Evolutionary conservation across 2,113 vertebrate genomes (phyloP), one percentile per base, ranked within the genome.

Genomic region (Amblyopsis rosae): DNA sequence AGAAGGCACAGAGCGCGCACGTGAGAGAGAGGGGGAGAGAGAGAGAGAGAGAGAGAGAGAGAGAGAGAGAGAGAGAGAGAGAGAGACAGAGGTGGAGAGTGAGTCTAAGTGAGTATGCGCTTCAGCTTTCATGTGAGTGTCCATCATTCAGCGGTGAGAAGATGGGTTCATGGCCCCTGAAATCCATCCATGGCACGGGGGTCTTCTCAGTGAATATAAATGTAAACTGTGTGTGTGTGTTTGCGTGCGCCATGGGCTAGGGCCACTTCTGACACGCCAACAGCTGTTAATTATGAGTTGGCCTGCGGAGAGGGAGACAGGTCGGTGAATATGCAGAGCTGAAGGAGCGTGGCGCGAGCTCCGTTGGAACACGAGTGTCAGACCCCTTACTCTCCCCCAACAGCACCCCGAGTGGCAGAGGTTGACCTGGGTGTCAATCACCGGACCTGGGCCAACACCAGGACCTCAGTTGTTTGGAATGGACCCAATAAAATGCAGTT

Each of bases 251-350:
- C 88, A 88, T 11, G 76, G 75, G 86, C 89, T 89, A 82, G 89
- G 91, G 90, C 89, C 88, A 82, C 87, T 87, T 84, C 88, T 93
- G 92, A 93, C 92, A 93, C 92, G 91, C 89, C 91, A 92, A 92
- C 92, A 93, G 92, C 92, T 93, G 92, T 92, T 93, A 92, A 92
- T 93, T 93, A 92, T 93, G 89, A 92, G 90, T 81, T 86, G 87
- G 91, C 90, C 90, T 90, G 88, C 90, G 86, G 91, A 90, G 91
- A 91, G 90, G 91, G 88, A 90, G 90, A 92, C 89, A 91, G 91
- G 77, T 79, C 79, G 85, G 92, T 92, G 92, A 92, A 92, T 92
- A 92, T 92, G 92, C 90, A 92, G 91, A 91, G 77, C 85, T 73
- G 83, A 82, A 85, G 82, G 69, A 88, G 85, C 73, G 74, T 77